Percentiles rank a stretch among this genome's conserved stretches.
These are phyloP conservation scores for Cranoglanis bouderius DNA, from an alignment of 2,113 vertebrate species.

Conservation along the genomic window DNA sequence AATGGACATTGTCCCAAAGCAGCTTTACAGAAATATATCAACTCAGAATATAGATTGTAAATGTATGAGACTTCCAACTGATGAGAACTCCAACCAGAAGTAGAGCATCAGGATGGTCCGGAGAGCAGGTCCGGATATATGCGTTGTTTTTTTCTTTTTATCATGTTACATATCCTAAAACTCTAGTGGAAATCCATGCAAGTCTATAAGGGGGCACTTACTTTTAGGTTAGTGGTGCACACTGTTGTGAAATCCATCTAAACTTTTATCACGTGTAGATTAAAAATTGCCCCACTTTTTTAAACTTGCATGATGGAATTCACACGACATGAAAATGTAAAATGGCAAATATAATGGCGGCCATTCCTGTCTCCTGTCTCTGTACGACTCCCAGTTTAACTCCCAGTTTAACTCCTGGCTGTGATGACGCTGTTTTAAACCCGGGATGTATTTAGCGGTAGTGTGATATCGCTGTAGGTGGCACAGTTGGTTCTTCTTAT, in stretches of 20 bases:
- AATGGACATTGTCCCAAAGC: too few relatives aligned
- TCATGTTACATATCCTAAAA: neutral
- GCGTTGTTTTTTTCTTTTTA: neutral
- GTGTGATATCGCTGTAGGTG: neutral
- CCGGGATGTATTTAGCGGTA: neutral
- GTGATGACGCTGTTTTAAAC: neutral
- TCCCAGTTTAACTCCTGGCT: neutral
- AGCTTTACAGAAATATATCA: too few relatives aligned
- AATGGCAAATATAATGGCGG: neutral
- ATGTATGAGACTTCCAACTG: too few relatives aligned
- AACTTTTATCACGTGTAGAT: neutral
- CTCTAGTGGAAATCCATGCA: neutral
- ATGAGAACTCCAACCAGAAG: too few relatives aligned
- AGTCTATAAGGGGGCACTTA: neutral
- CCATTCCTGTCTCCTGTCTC: neutral
- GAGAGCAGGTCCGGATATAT: neutral
- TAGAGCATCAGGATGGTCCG: too few relatives aligned
- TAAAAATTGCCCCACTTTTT: too few relatives aligned
- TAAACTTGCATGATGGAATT: neutral
- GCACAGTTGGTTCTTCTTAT: constrained; percentile 5
- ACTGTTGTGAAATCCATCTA: neutral
- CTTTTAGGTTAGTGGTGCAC: neutral
- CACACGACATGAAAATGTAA: neutral
- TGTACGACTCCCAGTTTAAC: neutral
- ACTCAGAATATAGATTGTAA: too few relatives aligned